These are phyloP conservation scores for Glaucopsyche alexis DNA, from an alignment of 2,888 invertebrate genomes.

Conservation along the genomic window DNA sequence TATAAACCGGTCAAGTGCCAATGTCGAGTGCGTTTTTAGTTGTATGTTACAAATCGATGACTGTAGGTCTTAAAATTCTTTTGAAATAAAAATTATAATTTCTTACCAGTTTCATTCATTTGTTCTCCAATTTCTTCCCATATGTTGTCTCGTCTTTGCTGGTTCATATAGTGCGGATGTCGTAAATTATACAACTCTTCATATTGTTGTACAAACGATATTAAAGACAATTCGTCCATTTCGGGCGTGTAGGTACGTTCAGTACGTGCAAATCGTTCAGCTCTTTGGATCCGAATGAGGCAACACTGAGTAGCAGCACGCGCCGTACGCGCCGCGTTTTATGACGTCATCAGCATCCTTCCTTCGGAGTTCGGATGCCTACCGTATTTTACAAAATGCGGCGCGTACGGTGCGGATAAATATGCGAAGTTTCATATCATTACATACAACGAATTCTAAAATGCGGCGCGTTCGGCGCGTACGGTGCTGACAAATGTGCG, in stretches of 20 bases:
- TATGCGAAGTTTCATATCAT: slow-evolving; percentile 1
- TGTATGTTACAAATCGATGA: slow-evolving; percentile 1
- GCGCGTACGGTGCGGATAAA: neutral
- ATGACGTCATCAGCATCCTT: slow-evolving; percentile 1
- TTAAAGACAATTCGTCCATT: slow-evolving; percentile 30
- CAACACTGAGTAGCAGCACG: neutral
- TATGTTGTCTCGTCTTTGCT: slow-evolving; percentile 27
- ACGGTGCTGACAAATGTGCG: no score
- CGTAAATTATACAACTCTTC: slow-evolving; percentile 29
- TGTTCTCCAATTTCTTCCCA: slow-evolving; percentile 27
- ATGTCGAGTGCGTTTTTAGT: slow-evolving; percentile 1
- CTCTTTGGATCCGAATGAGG: no score
- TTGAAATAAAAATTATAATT: no score
- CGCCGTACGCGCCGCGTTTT: slow-evolving; percentile 1
- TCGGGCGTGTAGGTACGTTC: no score
- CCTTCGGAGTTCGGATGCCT: slow-evolving; percentile 1
- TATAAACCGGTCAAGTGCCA: slow-evolving; percentile 1
- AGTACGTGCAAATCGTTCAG: no score
- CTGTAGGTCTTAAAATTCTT: no score
- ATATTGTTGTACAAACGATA: slow-evolving; percentile 27
- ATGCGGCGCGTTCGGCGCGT: neutral
- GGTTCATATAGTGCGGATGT: slow-evolving; percentile 24
- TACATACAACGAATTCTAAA: slow-evolving; percentile 1
- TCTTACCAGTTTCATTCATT: slow-evolving; percentile 29
- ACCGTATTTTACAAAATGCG: neutral